Conservation (phyloP, 2,797 vertebrate genomes). For the Scolopax bukidnonensis region DNA sequence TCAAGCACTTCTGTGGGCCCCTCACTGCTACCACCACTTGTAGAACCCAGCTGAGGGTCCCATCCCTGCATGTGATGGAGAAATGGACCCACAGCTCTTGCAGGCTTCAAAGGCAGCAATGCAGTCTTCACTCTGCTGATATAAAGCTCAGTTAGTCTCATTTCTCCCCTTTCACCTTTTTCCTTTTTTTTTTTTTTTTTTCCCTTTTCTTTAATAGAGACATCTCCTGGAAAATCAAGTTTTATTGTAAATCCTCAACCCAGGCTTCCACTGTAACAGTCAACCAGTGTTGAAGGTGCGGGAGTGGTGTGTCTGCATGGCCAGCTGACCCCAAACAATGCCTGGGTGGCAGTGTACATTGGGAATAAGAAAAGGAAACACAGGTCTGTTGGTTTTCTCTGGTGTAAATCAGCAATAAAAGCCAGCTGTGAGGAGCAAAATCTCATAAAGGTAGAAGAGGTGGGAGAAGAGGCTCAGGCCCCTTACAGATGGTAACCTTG, state of each 20-base stretch:
- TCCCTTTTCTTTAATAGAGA: not conserved
- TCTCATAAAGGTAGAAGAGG: not conserved
- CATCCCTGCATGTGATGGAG: not conserved
- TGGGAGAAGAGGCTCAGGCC: not conserved
- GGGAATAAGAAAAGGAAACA: not conserved
- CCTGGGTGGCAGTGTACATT: not conserved
- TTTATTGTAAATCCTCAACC: not conserved
- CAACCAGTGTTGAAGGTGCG: not conserved
- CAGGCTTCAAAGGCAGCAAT: not conserved
- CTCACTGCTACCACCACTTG: not conserved
- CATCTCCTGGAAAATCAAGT: not conserved
- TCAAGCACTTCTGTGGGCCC: not conserved
- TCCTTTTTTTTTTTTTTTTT: fast-evolving
- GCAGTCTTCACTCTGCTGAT: not conserved
- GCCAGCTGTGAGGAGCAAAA: not conserved
- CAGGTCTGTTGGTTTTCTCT: not conserved
- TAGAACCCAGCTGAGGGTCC: not conserved
- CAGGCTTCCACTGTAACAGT: fast-evolving
- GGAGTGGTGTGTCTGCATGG: fast-evolving
- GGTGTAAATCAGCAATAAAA: not conserved
- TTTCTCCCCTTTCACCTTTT: not conserved
- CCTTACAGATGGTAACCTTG: not conserved
- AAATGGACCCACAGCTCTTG: fast-evolving
- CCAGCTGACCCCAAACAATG: not conserved
- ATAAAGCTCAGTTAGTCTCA: not conserved